phyloP scores from a whole-genome alignment of 2,888 invertebrate genomes.

The Platycheirus rosarum region DNA sequence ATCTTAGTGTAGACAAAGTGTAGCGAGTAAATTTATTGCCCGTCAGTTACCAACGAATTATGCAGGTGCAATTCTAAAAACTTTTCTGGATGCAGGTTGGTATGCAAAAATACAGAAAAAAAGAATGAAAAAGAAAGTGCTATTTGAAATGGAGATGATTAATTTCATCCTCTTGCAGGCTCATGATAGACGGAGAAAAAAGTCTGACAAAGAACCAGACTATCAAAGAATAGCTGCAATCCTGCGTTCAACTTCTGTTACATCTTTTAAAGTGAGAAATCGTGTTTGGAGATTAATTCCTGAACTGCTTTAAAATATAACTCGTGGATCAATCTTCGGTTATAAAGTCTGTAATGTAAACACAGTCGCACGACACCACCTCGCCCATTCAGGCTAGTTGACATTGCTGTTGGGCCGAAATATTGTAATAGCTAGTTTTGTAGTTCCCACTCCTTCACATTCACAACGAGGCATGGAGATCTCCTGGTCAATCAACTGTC shows the following conservation, averaged over 20 bases:
- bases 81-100: conserved; percentile 23
- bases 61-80: conserved; percentile 62
- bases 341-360: no score
- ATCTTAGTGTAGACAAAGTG: conserved; percentile 50
- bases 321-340: no score
- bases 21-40: conserved; percentile 63
- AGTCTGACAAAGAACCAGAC: neutral
- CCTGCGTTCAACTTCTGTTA: neutral
- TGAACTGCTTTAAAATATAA: no score
- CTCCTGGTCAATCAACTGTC: no score
- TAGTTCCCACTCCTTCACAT: no score
- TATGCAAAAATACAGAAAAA: neutral
- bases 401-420: no score
- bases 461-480: no score
- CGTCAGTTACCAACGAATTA: conserved; percentile 59
- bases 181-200: neutral
- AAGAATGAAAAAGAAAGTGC: conserved; percentile 7
- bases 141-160: conserved; percentile 31
- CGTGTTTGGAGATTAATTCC: no score
- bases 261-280: conserved; percentile 17
- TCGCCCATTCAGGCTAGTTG: no score
- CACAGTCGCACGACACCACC: no score
- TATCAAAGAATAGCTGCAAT: conserved; percentile 14
- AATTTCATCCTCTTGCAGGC: neutral
- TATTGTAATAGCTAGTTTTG: no score